Evolutionary conservation across 2,888 invertebrate genomes (phyloP), one percentile per base, ranked within the genome.

Genomic region (Patella pellucida): DNA sequence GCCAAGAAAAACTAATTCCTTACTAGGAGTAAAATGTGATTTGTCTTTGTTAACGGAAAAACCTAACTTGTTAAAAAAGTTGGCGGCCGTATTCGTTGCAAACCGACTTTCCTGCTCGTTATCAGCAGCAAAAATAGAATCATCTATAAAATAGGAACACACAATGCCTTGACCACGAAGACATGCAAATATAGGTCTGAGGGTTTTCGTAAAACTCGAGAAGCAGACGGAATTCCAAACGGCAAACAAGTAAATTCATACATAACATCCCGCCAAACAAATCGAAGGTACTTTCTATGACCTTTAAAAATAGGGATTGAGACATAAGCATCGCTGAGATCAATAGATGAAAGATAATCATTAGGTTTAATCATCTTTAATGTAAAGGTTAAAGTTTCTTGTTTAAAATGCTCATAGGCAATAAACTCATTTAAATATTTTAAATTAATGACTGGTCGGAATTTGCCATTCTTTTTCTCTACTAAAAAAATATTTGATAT

Each of bases 131-230:
- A 56, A 56, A 14, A 56, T 12, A 56, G 54, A 52, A 52, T 52
- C 54, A 52, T 52, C 54, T 52, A 56, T 56, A 14, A 56, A 56
- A 56, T 56, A 56, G n/a, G 56, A 56, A 14, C 56, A 56, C 56
- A 56, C 56, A n/a, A 56, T 56, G 5, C 56, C 56, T 14, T 56
- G 56, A 5, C 15, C n/a, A 9, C 56, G 5, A 5, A 56, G 15
- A 56, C 15, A 14, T n/a, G 56, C 56, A 56, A 56, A 56, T n/a
- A 56, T 56, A 12, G 56, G 56, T 1, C 14, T 56, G 1, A 56
- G 56, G n/a, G 56, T 56, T 56, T 56, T 14, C 1, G 56, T 56
- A 56, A 56, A 56, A 56, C 56, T 56, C 56, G 0, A 14, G 56
- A 15, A 3, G 56, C 56, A 0, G 56, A 56, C n/a, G 56, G 14